Evolutionary conservation across 2,113 vertebrate genomes (phyloP).

Genomic region (Tragelaphus scriptus): DNA sequence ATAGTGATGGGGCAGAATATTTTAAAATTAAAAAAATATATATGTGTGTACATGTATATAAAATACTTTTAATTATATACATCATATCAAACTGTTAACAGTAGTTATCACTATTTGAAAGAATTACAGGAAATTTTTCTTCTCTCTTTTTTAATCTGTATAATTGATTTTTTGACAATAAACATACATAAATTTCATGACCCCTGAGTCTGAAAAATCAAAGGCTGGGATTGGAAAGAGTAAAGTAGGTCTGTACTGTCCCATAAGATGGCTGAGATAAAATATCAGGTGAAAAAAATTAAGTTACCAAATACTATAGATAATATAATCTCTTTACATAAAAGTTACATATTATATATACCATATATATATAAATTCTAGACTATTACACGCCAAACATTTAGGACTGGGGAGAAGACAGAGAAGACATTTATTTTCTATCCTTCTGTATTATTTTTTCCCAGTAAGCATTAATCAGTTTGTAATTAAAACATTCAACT

Average conservation of each 20-base stretch:
- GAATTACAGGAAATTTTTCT: not conserved
- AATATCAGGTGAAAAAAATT: not conserved
- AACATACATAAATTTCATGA: not conserved
- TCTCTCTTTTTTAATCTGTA: not conserved
- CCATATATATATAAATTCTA: not conserved
- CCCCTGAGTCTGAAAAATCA: not conserved
- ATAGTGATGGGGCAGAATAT: not conserved
- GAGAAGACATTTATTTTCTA: not conserved
- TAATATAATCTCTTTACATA: not conserved
- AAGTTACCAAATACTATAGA: not conserved
- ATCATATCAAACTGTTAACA: not conserved
- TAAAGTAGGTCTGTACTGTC: not conserved
- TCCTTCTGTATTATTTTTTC: not conserved
- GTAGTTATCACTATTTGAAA: not conserved
- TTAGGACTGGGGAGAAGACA: not conserved
- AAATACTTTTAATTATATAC: not conserved
- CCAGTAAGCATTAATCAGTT: not conserved
- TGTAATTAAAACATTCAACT: not conserved
- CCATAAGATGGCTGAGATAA: not conserved
- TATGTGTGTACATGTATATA: not conserved
- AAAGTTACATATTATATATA: not conserved
- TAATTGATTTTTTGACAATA: not conserved
- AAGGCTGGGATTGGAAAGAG: not conserved
- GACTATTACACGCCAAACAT: not conserved
- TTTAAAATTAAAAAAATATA: not conserved